These are phyloP conservation scores for Chiridota heheva DNA, from an alignment of 35 echinoderm and acorn worm species.

Conservation along the genomic window DNA sequence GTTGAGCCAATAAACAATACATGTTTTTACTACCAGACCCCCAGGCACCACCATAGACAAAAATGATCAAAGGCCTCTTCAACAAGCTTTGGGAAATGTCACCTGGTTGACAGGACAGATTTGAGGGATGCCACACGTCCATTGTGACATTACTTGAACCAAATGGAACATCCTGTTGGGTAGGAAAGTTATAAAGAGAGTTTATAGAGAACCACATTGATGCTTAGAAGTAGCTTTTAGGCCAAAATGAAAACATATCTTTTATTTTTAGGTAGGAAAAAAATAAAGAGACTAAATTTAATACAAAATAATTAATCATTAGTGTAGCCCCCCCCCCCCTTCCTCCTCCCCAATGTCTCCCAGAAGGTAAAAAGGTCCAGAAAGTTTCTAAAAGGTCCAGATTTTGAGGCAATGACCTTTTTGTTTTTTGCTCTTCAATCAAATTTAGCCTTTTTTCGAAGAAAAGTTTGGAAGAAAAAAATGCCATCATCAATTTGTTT, in stretches of 20 bases:
- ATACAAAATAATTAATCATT: not conserved
- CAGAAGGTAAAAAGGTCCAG: no score
- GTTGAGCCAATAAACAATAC: conserved; percentile 64
- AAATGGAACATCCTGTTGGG: conserved; percentile 46
- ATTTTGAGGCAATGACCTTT: no score
- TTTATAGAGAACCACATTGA: not conserved
- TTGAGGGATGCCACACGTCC: conserved; percentile 53
- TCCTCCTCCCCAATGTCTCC: no score
- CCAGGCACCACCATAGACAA: conserved; percentile 82
- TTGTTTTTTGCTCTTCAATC: no score
- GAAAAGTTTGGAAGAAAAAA: no score
- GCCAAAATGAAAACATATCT: not conserved
- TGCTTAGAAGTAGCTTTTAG: not conserved
- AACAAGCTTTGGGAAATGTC: not conserved
- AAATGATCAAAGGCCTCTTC: conserved; percentile 39
- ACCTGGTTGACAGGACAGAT: not conserved
- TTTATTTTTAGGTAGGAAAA: not conserved
- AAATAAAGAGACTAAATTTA: not conserved
- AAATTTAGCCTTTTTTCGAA: no score
- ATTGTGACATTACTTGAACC: conserved; percentile 58
- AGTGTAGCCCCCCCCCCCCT: no score
- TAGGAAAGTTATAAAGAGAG: conserved; percentile 12
- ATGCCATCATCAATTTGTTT: no score
- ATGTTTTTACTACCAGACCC: conserved; percentile 59
- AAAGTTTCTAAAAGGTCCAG: no score